Evolutionary conservation across 1,140 invertebrate species (phyloP).

Genomic region (Mesaphorura yosii): DNA sequence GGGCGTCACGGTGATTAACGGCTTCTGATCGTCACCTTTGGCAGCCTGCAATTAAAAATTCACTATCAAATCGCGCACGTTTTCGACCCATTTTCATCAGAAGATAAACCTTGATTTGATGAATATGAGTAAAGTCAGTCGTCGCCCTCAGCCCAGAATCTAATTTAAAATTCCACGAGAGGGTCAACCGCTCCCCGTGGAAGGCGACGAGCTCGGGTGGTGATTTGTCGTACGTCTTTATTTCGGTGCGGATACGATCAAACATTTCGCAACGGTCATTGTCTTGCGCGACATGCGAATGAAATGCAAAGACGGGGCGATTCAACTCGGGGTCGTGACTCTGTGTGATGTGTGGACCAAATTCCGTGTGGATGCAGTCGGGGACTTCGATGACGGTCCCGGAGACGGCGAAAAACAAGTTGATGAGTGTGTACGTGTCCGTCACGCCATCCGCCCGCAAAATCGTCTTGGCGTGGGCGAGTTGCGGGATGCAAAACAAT

Average conservation of each 20-base stretch:
- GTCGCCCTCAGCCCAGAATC: not conserved
- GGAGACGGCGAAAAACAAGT: not conserved
- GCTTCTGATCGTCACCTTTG: not conserved
- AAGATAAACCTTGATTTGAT: constrained; percentile 9
- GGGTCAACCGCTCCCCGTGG: not conserved
- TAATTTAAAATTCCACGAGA: constrained; percentile 6
- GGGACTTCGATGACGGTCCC: not conserved
- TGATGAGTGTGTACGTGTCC: not conserved
- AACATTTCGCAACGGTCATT: constrained; percentile 8
- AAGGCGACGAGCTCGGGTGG: not conserved
- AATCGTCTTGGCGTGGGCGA: too few species aligned
- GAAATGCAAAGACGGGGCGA: not conserved
- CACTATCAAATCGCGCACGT: too few species aligned
- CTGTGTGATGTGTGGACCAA: not conserved
- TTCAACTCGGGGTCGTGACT: not conserved
- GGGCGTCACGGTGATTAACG: not conserved
- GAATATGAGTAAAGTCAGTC: constrained; percentile 1
- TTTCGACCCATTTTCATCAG: too few species aligned
- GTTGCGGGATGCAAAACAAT: too few species aligned
- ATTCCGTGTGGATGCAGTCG: not conserved
- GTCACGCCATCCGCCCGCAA: not conserved
- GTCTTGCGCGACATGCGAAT: not conserved
- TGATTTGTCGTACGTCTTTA: constrained; percentile 10
- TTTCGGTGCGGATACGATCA: constrained; percentile 7
- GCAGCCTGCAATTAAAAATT: too few species aligned